Evolutionary conservation across 2,888 invertebrate genomes (phyloP).

Genomic region (Yponomeuta plumbellus): DNA sequence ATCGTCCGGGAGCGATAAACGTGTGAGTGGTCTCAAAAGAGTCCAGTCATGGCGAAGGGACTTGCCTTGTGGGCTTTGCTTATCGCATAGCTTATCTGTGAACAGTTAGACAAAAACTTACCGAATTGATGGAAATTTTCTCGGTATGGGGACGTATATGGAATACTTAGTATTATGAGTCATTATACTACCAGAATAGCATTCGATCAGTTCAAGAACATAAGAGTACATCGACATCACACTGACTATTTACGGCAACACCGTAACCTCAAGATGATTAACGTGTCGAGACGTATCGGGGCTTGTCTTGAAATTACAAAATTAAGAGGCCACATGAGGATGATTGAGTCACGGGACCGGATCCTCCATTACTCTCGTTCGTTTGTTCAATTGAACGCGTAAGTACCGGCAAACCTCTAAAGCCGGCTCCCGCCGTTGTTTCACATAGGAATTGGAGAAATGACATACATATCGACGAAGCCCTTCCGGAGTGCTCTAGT

Average conservation of each 20-base stretch:
- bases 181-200: not conserved
- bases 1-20: constrained; percentile 43
- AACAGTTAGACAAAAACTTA: not conserved
- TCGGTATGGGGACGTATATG: not conserved
- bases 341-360: constrained; percentile 58
- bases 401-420: constrained; percentile 51
- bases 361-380: constrained; percentile 62
- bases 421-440: constrained; percentile 54
- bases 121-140: not conserved
- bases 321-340: constrained; percentile 31
- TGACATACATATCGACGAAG: not conserved
- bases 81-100: not conserved
- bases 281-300: not conserved
- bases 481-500: not conserved
- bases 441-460: constrained; percentile 50
- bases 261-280: not conserved
- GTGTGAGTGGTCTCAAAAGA: constrained; percentile 31
- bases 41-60: constrained; percentile 23
- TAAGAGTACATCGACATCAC: not conserved
- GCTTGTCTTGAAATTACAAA: constrained; percentile 17
- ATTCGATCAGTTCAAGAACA: not conserved
- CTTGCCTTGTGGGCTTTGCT: not conserved
- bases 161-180: not conserved
- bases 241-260: not conserved
- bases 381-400: constrained; percentile 65